Evolutionary conservation across 2,797 vertebrate species (phyloP).

Genomic region (Cyclopterus lumpus): DNA sequence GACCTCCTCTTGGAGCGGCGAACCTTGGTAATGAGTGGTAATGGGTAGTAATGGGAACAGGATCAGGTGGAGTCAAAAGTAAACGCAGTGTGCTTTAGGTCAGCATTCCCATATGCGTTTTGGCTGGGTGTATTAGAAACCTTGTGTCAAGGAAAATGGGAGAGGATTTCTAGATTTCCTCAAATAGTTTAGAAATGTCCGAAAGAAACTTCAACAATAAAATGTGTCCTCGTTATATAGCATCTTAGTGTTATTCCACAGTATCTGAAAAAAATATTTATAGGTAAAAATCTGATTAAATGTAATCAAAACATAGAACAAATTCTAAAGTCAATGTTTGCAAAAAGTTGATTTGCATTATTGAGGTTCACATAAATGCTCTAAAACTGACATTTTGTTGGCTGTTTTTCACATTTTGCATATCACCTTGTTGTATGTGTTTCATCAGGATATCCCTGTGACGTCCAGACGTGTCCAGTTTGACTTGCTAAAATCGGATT

Average conservation of each 20-base stretch:
- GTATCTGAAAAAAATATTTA: no score
- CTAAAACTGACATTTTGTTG: no score
- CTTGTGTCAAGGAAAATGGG: background rate
- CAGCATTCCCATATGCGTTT: constrained; percentile 48
- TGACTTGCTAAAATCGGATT: no score
- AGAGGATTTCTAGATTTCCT: background rate
- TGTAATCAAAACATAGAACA: no score
- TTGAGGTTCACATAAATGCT: no score
- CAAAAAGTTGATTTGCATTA: no score
- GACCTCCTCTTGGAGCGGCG: constrained; percentile 54
- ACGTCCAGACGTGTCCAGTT: background rate
- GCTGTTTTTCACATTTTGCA: background rate
- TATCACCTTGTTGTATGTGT: background rate
- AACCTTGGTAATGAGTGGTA: constrained; percentile 67
- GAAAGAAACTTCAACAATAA: background rate
- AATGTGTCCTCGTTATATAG: no score
- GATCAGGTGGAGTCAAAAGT: constrained; percentile 72
- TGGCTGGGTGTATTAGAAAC: constrained; percentile 9
- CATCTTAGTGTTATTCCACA: no score
- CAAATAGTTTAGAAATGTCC: background rate
- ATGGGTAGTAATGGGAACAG: constrained; percentile 67
- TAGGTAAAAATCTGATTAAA: no score
- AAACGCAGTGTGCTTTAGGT: constrained; percentile 49
- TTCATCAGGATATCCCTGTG: background rate
- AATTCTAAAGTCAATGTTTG: no score